Percentiles rank a stretch among this genome's conserved stretches.
These are phyloP conservation scores for Acropora yongei DNA, from an alignment of 64 coral and sea anemone genomes.

Conservation along the genomic window DNA sequence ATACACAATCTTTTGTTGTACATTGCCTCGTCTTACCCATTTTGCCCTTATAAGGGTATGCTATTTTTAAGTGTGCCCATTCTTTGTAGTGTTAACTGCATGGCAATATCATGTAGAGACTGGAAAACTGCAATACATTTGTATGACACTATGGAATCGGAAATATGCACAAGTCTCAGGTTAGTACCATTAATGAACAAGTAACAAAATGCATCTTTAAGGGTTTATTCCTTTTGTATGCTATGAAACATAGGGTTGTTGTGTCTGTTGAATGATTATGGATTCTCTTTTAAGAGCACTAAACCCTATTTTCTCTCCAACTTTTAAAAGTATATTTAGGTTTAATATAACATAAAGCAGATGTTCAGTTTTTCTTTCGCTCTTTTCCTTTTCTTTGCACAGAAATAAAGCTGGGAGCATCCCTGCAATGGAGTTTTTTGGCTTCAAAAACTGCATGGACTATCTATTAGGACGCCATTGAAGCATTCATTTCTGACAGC, in stretches of 20 bases:
- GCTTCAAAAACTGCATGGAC: constrained; percentile 24
- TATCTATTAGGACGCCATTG: constrained; percentile 2
- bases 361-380: background rate
- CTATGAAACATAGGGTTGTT: too few relatives aligned
- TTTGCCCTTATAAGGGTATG: constrained; percentile 25
- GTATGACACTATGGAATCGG: too few relatives aligned
- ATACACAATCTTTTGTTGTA: constrained; percentile 39
- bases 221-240: too few relatives aligned
- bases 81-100: too few relatives aligned
- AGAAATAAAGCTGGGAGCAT: constrained; percentile 46
- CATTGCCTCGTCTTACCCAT: background rate
- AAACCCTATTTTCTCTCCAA: background rate
- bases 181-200: too few relatives aligned
- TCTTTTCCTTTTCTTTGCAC: background rate
- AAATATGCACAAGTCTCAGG: too few relatives aligned
- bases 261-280: too few relatives aligned
- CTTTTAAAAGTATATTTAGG: background rate
- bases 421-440: constrained; percentile 48
- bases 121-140: too few relatives aligned
- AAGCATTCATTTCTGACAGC: constrained; percentile 23
- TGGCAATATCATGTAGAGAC: too few relatives aligned
- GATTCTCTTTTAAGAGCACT: background rate
- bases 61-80: background rate
- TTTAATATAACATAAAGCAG: background rate
- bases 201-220: too few relatives aligned